These are phyloP conservation scores for Epirrhoe tristata DNA, from an alignment of 2,888 invertebrate genomes.

Conservation along the genomic window DNA sequence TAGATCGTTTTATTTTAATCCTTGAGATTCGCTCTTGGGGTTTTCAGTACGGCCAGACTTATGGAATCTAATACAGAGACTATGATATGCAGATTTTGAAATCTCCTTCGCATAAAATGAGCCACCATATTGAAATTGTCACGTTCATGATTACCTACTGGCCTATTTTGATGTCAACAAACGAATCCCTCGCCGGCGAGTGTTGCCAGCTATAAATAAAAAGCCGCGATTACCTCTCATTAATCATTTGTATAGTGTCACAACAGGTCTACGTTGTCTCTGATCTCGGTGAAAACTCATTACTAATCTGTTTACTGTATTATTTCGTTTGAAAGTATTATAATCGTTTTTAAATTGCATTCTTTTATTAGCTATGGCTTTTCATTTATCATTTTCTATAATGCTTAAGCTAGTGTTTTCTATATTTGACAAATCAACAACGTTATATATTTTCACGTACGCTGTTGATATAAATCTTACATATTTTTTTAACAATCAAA, in stretches of 20 bases:
- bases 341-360: slow-evolving; percentile 63
- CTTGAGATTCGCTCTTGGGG: not conserved
- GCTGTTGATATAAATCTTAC: not conserved
- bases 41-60: not conserved
- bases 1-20: not conserved
- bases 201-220: slow-evolving; percentile 69
- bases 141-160: slow-evolving; percentile 57
- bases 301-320: slow-evolving; percentile 48
- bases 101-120: slow-evolving; percentile 38
- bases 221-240: slow-evolving; percentile 74
- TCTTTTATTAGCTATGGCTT: slow-evolving; percentile 40
- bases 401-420: not conserved
- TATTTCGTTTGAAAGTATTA: slow-evolving; percentile 45
- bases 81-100: no score
- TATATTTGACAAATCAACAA: no score
- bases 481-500: not conserved
- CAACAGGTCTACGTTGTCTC: slow-evolving; percentile 72
- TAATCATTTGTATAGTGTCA: slow-evolving; percentile 79
- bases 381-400: not conserved
- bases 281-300: slow-evolving; percentile 62
- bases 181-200: slow-evolving; percentile 63
- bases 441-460: not conserved
- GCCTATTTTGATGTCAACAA: slow-evolving; percentile 73
- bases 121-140: slow-evolving; percentile 40
- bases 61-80: not conserved